Conservation (phyloP, 37 sponge, comb jelly and placozoan genomes). For the Haliclona indistincta region DNA sequence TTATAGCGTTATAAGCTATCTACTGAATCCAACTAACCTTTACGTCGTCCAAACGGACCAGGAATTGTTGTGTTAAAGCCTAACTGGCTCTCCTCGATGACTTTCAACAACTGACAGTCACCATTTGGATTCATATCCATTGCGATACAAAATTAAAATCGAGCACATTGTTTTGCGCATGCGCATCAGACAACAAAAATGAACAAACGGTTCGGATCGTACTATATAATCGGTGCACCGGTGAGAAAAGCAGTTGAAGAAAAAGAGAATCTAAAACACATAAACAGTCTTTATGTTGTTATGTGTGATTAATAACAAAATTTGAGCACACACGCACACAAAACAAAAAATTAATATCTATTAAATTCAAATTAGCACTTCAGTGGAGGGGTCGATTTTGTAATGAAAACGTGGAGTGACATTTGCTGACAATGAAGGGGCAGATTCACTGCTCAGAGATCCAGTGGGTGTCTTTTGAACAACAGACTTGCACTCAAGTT, state of each 20-base stretch:
- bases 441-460: neutral
- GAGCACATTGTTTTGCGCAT: too few species aligned
- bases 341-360: too few species aligned
- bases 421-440: neutral
- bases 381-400: neutral
- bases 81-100: constrained; percentile 46
- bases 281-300: too few species aligned
- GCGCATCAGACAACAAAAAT: too few species aligned
- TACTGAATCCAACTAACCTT: constrained; percentile 24
- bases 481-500: neutral
- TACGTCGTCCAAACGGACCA: constrained; percentile 73
- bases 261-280: too few species aligned
- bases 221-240: too few species aligned
- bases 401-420: constrained; percentile 11
- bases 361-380: constrained; percentile 9
- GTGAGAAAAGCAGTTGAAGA: too few species aligned
- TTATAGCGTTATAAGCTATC: neutral
- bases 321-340: too few species aligned
- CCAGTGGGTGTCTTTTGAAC: neutral
- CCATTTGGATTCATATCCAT: too few species aligned
- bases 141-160: too few species aligned
- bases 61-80: constrained; percentile 41
- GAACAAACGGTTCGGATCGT: too few species aligned
- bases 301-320: too few species aligned
- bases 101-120: constrained; percentile 15